Conservation (phyloP, 2,888 invertebrate genomes). For the Aleiodes leptofemur region DNA sequence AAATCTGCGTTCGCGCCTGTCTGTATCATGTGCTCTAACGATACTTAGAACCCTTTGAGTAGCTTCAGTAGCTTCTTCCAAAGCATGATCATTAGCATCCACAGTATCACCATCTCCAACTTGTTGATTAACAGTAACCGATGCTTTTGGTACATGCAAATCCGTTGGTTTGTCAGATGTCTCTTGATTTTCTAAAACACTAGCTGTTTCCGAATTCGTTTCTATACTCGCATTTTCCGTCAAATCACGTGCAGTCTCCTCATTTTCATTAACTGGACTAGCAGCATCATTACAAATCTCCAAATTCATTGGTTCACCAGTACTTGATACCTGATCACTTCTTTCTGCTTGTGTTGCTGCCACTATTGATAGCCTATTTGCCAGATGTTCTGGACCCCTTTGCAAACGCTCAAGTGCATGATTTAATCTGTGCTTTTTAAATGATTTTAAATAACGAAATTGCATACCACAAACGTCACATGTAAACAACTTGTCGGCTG, state of each 20-base stretch:
- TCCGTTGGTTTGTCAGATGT: constrained; percentile 74
- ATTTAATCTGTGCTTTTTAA: constrained; percentile 92
- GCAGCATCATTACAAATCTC: constrained; percentile 77
- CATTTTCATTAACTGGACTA: constrained; percentile 75
- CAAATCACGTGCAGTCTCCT: constrained; percentile 66
- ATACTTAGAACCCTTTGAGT: constrained; percentile 50
- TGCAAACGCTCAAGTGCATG: constrained; percentile 90
- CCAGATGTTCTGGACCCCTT: constrained; percentile 74
- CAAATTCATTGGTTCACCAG: constrained; percentile 81
- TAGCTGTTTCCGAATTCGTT: constrained; percentile 69
- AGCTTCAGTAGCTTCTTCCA: constrained; percentile 64
- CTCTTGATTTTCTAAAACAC: constrained; percentile 63
- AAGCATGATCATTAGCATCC: constrained; percentile 79
- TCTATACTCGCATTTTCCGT: constrained; percentile 59
- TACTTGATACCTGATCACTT: constrained; percentile 84
- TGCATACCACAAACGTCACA: constrained; percentile 96
- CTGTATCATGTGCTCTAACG: constrained; percentile 61
- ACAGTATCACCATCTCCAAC: constrained; percentile 62
- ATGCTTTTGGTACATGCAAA: constrained; percentile 72
- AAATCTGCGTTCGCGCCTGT: constrained; percentile 78
- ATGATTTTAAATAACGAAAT: constrained; percentile 91
- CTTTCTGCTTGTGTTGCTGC: constrained; percentile 70
- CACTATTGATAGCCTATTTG: constrained; percentile 51
- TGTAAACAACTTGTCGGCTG: constrained; percentile 92
- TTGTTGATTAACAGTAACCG: constrained; percentile 66